Base-by-base conservation (phyloP, 2,113 vertebrate species). In the Synodontis membranacea region DNA sequence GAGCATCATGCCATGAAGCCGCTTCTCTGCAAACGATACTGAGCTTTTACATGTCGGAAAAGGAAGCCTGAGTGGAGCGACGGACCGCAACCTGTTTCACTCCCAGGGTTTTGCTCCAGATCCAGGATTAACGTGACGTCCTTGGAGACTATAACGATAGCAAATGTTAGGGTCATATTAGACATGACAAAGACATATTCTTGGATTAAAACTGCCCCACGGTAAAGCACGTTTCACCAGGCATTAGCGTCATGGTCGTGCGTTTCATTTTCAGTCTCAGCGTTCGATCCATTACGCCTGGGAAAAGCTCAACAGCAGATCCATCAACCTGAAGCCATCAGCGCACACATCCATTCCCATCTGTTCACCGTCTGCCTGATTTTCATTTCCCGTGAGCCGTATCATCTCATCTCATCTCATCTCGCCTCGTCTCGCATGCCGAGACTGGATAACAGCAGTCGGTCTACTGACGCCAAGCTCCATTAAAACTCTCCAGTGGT, bases 341-440 rank as follows among this genome's bases (percentile, higher is more conserved):
- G 37, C 23, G 14, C 54, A 42, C 23, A 25, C 54, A 42, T 17
- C 23, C 54, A 28, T 34, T 25, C 34, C 23, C 79, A 81, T 80
- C 34, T 60, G 54, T 56, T 80, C 76, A 56, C 7, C 34, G 8
- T 80, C 76, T 25, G 54, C 14, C 15, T 60, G 34, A 81, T 39
- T 60, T 58, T 81, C 34, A 58, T 81, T 81, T 81, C 79, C 79
- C 60, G 31, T 42, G 37, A 81, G 37, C 34, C 21, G 10, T 58
- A 42, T 79, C 28, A 17, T 78, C 44, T 52, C 74, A 17, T n/a
- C 74, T 6, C 66, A 39, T n/a, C n/a, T n/a, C n/a, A n/a, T n/a
- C n/a, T n/a, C n/a, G n/a, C n/a, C n/a, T n/a, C n/a, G n/a, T 31
- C n/a, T 12, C 28, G 14, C 12, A 50, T 76, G 74, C 74, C 12